Evolutionary conservation across 2,797 vertebrate genomes (phyloP).

Genomic region (Denticeps clupeoides): DNA sequence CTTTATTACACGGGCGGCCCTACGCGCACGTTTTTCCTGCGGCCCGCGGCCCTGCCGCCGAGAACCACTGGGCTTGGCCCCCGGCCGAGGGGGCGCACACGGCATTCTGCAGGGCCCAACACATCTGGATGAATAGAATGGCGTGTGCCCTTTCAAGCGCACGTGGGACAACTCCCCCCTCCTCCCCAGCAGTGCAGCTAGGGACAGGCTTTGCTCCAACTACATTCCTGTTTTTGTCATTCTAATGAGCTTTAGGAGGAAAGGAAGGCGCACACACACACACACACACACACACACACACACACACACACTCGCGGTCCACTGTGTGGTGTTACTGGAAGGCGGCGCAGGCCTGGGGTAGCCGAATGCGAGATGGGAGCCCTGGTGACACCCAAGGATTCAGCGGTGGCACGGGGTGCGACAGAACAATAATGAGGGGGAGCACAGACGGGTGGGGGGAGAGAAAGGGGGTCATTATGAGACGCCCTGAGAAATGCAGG

Average conservation of each 20-base stretch:
- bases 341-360: constrained; percentile 37
- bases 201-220: constrained; percentile 46
- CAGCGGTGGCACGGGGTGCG: constrained; percentile 43
- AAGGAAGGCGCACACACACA: constrained; percentile 27
- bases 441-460: not conserved
- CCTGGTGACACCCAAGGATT: constrained; percentile 50
- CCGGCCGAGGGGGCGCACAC: constrained; percentile 35
- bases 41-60: too few species aligned
- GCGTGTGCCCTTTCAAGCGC: constrained; percentile 52
- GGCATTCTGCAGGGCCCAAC: constrained; percentile 46
- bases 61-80: too few species aligned
- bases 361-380: constrained; percentile 47
- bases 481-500: constrained; percentile 9
- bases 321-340: constrained; percentile 37
- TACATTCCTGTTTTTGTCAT: constrained; percentile 65
- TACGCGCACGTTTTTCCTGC: too few species aligned
- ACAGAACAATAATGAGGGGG: constrained; percentile 48
- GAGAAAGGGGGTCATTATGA: not conserved
- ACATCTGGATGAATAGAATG: constrained; percentile 62
- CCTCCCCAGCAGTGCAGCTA: constrained; percentile 37
- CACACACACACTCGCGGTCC: constrained; percentile 33
- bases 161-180: constrained; percentile 42
- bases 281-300: constrained; percentile 18
- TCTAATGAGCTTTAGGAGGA: constrained; percentile 55
- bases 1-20: too few species aligned